Base-by-base conservation (phyloP, 53 echinoderm and acorn worm genomes). In the Pentamera pediparva region DNA sequence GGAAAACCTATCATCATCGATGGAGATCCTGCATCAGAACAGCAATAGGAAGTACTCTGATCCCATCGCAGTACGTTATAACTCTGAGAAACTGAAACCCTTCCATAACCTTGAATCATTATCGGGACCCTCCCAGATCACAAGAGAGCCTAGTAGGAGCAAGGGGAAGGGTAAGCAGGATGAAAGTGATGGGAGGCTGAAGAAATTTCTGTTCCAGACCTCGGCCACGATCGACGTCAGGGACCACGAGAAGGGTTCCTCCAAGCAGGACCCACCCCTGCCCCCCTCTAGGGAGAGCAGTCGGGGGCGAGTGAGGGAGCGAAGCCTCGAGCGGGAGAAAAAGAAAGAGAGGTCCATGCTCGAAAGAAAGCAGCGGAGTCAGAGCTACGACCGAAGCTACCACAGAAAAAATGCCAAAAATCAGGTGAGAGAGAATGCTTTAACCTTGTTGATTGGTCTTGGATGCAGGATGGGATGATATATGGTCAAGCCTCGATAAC, bases 301-400 rank as follows among this genome's bases (percentile, higher is more conserved):
- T 12, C 51, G 73, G 54, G 80, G 87, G 0, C 73, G 89, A 54
- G 74, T 94, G 1, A 74, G 94, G 24, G 94, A 94, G 39, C 65
- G 94, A 32, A 90, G 87, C 60, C 82, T 90, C 61, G 94, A 94
- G 61, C 41, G 94, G 48, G 94, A 94, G 18, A 86, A 79, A 36
- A 87, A 90, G 74, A 82, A 79, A 18, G 94, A 90, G 51, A 83
- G 81, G 21, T 59, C 64, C 32, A 72, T 87, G 76, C 79, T 84
- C 33, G 94, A 89, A 76, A 86, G 87, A 13, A 63, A 78, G 37
- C 94, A 92, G 36, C 67, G 92, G 4, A 92, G 92, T 54, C 71
- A 83, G 11, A 92, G 92, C 74, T 87, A 85, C 19, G 92, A 92
- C 74, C 76, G 92, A 21, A 78, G 81, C 7, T 65, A 79, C 61